Evolutionary conservation across 92 coral and sea anemone genomes (phyloP), one percentile per base, ranked within the genome.

Genomic region (Epizoanthus scotinus): DNA sequence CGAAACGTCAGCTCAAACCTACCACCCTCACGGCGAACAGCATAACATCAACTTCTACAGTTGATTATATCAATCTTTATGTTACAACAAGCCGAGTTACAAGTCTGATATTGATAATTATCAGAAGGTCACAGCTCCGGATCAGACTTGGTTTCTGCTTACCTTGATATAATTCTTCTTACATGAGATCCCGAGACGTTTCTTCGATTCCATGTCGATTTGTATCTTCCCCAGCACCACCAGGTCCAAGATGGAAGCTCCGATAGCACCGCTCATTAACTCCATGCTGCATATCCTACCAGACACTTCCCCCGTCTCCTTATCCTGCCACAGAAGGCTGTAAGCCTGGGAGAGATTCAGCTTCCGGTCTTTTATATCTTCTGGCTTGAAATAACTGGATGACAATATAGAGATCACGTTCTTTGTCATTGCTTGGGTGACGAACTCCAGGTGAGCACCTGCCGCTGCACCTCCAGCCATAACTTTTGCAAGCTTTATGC

Each of bases 251-350:
- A 79, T 15, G 17, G 75, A 68, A 20, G 89, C 89, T 31, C 59
- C 89, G 13, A 78, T 56, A n/a, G 89, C 81, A 13, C 84, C 84
- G 31, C 80, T 63, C 40, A 60, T 85, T 25, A 64, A 25, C 38
- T 85, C 89, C 50, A 40, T 0, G 56, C 61, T 14, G 19, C 17
- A 10, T 7, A 10, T 70, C 19, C 89, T 79, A 21, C 89, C 84
- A 9, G 44, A 8, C 18, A 85, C 89, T 9, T 85, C 81, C 17
- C 89, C 89, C 3, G 79, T 44, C 53, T 69, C 73, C 60, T 82
- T 42, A 21, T 85, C 89, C 77, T 85, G 89, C 89, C 89, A 85
- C 75, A 85, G 40, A 22, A 85, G 55, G 38, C 89, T 78, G 81
- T 36, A 85, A 64, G 85, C 89, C 25, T 85, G 89, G 2, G 89